These are phyloP conservation scores for Saiga tatarica DNA, from an alignment of 2,113 vertebrate species.

Conservation along the genomic window DNA sequence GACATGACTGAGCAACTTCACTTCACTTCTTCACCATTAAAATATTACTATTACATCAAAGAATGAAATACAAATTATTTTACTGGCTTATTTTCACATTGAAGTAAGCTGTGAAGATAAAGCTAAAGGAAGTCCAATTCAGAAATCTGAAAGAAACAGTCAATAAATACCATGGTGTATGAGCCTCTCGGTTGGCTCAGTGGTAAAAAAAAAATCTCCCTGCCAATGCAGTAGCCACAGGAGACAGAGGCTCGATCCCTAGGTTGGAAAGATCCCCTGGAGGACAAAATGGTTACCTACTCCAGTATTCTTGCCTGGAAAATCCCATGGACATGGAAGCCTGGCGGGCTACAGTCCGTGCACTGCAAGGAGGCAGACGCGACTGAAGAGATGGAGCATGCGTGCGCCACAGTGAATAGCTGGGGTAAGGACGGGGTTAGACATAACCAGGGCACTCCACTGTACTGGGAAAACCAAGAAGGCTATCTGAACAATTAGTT, in stretches of 20 bases:
- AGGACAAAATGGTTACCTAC: neutral
- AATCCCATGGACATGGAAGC: neutral
- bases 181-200: neutral
- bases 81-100: neutral
- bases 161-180: neutral
- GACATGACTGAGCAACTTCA: no score
- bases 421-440: neutral
- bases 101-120: neutral
- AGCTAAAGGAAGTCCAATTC: neutral
- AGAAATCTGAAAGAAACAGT: neutral
- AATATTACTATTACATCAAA: conserved; percentile 35
- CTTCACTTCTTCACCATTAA: neutral
- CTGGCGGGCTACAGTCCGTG: neutral
- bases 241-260: neutral
- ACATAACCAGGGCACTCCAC: neutral
- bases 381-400: rapidly evolving
- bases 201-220: neutral
- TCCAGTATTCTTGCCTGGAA: neutral
- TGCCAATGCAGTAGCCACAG: neutral
- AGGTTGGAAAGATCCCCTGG: neutral
- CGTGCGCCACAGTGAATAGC: rapidly evolving
- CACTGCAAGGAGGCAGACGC: neutral
- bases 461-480: neutral
- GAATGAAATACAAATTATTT: conserved; percentile 24
- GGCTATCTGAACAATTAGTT: neutral